Percentiles rank a stretch among this genome's conserved stretches.
phyloP scores from a whole-genome alignment of 2,797 vertebrate species.

The Hafferia zeledoni region DNA sequence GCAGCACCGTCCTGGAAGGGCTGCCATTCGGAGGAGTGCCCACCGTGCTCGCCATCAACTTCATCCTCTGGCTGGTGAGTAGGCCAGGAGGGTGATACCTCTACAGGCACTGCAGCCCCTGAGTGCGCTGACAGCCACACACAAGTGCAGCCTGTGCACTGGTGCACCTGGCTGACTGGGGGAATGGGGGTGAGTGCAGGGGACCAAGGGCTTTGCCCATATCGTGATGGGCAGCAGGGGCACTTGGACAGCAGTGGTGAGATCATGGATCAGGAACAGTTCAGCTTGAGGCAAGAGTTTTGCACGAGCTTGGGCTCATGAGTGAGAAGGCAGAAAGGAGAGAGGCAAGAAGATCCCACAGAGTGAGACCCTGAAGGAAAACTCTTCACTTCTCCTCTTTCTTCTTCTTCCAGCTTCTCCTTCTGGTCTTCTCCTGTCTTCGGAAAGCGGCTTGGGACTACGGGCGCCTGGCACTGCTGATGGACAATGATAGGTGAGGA shows the following conservation, averaged over 20 bases:
- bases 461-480: constrained; percentile 91
- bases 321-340: neutral
- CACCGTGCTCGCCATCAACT: constrained; percentile 90
- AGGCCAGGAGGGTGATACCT: neutral
- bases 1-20: constrained; percentile 91
- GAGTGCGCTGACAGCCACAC: rapidly evolving
- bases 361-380: neutral
- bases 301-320: rapidly evolving
- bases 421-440: constrained; percentile 93
- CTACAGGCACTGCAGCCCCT: rapidly evolving
- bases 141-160: rapidly evolving
- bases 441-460: constrained; percentile 98
- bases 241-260: neutral
- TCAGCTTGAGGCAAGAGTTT: neutral
- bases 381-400: neutral
- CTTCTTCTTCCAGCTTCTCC: constrained; percentile 79
- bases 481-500: constrained; percentile 94
- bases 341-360: neutral
- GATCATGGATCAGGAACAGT: neutral
- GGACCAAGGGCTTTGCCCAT: neutral
- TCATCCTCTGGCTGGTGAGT: constrained; percentile 91
- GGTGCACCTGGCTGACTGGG: rapidly evolving
- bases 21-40: constrained; percentile 93
- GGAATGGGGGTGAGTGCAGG: neutral
- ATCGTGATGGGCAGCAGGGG: neutral